A percentile compares a stretch with the other conserved stretches of the same genome.
phyloP scores from a whole-genome alignment of 1,140 invertebrate genomes.

The Drosophila sulfurigaster region DNA sequence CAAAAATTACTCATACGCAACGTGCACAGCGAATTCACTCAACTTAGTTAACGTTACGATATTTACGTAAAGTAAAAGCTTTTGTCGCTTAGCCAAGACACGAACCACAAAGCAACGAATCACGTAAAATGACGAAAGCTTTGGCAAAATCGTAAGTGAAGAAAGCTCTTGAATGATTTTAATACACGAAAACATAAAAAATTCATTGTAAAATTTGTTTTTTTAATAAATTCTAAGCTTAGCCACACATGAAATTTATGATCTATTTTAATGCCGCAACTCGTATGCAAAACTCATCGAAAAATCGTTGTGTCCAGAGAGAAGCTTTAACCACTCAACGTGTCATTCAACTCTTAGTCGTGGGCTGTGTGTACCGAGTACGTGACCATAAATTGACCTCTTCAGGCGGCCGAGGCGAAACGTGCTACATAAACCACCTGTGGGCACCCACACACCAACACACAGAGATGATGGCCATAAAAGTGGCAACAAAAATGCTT shows the following conservation, averaged over 20 bases:
- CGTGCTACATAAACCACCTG: slow-evolving; percentile 61
- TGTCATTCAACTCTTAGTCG: slow-evolving; percentile 44
- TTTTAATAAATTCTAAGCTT: not conserved
- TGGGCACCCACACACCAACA: slow-evolving; percentile 36
- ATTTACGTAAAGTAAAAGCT: slow-evolving; percentile 17
- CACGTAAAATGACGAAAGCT: slow-evolving; percentile 18
- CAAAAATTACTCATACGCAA: slow-evolving; percentile 51
- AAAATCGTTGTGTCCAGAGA: not conserved
- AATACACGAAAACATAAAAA: not conserved
- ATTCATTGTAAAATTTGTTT: not conserved
- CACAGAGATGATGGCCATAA: slow-evolving; percentile 44
- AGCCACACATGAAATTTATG: slow-evolving; percentile 24
- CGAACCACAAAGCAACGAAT: slow-evolving; percentile 38
- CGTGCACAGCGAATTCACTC: slow-evolving; percentile 40
- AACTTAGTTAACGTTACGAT: slow-evolving; percentile 16
- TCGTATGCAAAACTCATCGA: slow-evolving; percentile 8
- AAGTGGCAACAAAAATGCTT: slow-evolving; percentile 32
- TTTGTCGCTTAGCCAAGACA: slow-evolving; percentile 36
- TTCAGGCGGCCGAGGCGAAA: slow-evolving; percentile 32
- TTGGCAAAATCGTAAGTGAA: not conserved
- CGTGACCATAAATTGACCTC: slow-evolving; percentile 74
- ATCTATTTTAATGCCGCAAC: slow-evolving; percentile 4
- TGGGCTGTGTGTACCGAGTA: slow-evolving; percentile 17
- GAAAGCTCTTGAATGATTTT: not conserved
- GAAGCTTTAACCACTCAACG: slow-evolving; percentile 14